phyloP scores from a whole-genome alignment of 1,140 invertebrate species.

The Bombus turneri region DNA sequence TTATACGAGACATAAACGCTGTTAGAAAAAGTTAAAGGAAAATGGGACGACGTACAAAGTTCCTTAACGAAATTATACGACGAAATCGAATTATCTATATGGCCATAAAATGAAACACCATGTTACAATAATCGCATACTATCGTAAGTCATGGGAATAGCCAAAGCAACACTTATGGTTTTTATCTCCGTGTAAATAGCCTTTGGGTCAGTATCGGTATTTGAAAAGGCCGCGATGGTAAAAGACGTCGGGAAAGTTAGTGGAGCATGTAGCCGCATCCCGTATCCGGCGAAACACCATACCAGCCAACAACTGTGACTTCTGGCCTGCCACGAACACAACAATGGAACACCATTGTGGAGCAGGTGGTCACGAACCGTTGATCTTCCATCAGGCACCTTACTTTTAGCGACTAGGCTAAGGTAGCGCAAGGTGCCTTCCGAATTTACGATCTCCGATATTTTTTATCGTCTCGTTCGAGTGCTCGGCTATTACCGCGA shows the following conservation, averaged over 20 bases:
- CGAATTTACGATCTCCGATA: constrained; percentile 9
- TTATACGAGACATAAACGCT: too few species aligned
- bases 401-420: constrained; percentile 14
- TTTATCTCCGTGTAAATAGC: too few species aligned
- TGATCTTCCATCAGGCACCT: constrained; percentile 24
- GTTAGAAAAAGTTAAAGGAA: too few species aligned
- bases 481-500: not conserved
- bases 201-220: not conserved
- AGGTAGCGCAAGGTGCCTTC: not conserved
- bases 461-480: not conserved
- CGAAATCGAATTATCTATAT: too few species aligned
- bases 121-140: too few species aligned
- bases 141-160: too few species aligned
- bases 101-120: too few species aligned
- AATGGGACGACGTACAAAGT: too few species aligned
- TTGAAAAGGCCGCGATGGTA: not conserved
- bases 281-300: constrained; percentile 55
- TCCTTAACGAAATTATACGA: too few species aligned
- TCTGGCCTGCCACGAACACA: constrained; percentile 20
- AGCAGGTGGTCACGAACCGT: constrained; percentile 62
- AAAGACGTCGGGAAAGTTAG: constrained; percentile 57
- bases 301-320: constrained; percentile 34
- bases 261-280: constrained; percentile 54
- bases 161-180: too few species aligned
- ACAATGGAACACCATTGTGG: constrained; percentile 54